phyloP scores from a whole-genome alignment of 2,888 invertebrate genomes.

The Athetis lepigone region DNA sequence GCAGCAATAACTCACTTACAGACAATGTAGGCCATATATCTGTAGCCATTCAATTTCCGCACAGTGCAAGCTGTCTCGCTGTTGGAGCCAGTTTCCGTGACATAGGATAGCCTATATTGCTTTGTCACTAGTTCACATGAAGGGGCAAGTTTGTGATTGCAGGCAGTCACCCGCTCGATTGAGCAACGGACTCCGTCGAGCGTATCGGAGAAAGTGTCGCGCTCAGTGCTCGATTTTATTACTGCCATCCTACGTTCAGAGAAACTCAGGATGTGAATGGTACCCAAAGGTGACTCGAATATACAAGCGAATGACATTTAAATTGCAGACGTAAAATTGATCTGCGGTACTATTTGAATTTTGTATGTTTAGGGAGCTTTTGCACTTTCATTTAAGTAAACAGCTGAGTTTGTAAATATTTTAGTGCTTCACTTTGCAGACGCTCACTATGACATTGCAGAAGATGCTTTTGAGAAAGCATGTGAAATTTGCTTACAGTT shows the following conservation, averaged over 20 bases:
- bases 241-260: slow-evolving; percentile 59
- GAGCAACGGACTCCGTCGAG: slow-evolving; percentile 57
- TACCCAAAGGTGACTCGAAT: slow-evolving; percentile 59
- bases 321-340: slow-evolving; percentile 44
- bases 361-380: slow-evolving; percentile 32
- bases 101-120: slow-evolving; percentile 35
- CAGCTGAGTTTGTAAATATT: slow-evolving; percentile 13
- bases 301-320: slow-evolving; percentile 53
- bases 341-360: slow-evolving; percentile 37
- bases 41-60: slow-evolving; percentile 10
- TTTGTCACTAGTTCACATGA: slow-evolving; percentile 46
- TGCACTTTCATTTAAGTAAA: slow-evolving; percentile 27
- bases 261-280: slow-evolving; percentile 68
- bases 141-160: slow-evolving; percentile 55
- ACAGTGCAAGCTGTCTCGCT: slow-evolving; percentile 3
- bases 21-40: slow-evolving; percentile 6
- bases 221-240: slow-evolving; percentile 64
- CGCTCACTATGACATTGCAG: background rate
- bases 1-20: slow-evolving; percentile 1
- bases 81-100: slow-evolving; percentile 3
- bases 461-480: background rate
- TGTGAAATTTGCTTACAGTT: background rate
- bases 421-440: slow-evolving; percentile 10
- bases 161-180: slow-evolving; percentile 60
- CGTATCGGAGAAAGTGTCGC: slow-evolving; percentile 66